Percentiles rank a stretch among this genome's conserved stretches.
These are phyloP conservation scores for Grammomys surdaster DNA, from an alignment of 2,113 vertebrate genomes.

Conservation along the genomic window DNA sequence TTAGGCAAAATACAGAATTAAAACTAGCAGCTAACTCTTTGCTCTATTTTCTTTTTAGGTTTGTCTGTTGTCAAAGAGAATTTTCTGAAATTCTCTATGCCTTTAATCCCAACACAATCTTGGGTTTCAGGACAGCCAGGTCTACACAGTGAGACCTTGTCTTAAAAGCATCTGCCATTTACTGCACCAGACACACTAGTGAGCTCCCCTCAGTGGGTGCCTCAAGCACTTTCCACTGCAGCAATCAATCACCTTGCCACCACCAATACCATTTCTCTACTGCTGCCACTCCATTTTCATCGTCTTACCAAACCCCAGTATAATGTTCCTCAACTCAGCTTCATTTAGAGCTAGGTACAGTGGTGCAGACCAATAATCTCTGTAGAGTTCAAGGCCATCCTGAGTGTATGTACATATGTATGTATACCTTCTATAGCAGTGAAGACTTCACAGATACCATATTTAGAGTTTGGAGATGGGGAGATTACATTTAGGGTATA, in stretches of 20 bases:
- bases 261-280: not conserved
- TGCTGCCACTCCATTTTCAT: not conserved
- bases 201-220: not conserved
- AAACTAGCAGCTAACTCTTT: not conserved
- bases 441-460: not conserved
- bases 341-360: not conserved
- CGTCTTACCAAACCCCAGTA: not conserved
- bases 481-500: not conserved
- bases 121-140: not conserved
- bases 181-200: not conserved
- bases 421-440: not conserved
- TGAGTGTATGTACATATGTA: not conserved
- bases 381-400: not conserved
- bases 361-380: not conserved
- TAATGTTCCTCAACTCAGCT: not conserved
- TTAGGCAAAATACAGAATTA: not conserved
- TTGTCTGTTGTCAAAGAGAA: not conserved
- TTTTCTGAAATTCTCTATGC: not conserved
- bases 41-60: constrained; percentile 35
- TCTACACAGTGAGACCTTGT: not conserved
- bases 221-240: fast-evolving
- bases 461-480: not conserved
- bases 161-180: not conserved
- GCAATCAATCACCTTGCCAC: not conserved
- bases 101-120: not conserved